Base-by-base conservation (phyloP, 2,797 vertebrate genomes). In the Yasuhikotakia modesta region DNA sequence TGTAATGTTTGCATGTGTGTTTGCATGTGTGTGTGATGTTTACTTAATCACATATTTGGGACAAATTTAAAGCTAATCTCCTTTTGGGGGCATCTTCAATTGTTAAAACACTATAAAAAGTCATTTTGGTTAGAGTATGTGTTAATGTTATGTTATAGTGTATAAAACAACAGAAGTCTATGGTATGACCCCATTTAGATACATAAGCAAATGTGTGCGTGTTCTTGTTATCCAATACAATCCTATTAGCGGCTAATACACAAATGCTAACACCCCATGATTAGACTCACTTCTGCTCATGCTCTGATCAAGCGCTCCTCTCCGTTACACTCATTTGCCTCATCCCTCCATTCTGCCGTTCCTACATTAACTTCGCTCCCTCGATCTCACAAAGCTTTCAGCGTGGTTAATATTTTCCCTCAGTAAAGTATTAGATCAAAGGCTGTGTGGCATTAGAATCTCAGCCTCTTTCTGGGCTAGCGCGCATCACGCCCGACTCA, bases 371-470 rank as follows among this genome's bases (percentile, higher is more conserved):
- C 57, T 70, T 60, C 50, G 53, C 8, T 73, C 53, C 61, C 70
- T 69, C 61, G 16, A 64, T 70, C 32, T 78, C 72, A 73, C 46
- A 79, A 81, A 81, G 81, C 83, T 85, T 83, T 81, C 69, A 81
- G 68, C 48, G 7, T 55, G 60, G 76, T 79, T 83, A 80, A 81
- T 79, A 70, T 79, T 57, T 58, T 69, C 24, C 17, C 46, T 66
- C 68, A 17, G 52, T 58, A 22, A 75, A 79, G 35, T 60, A 61
- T 35, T 21, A 73, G 74, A 81, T 77, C 78, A 82, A 81, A 82
- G 78, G 14, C 78, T 63, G 57, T 73, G 69, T n/a, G 21, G 65
- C 74, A 70, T 60, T 55, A 63, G 39, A 64, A 17, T 52, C 63
- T 58, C 46, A 69, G 21, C 53, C 66, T 55, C 45, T 70, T 21